Evolutionary conservation across 2,113 vertebrate genomes (phyloP), one percentile per base, ranked within the genome.

Genomic region (Dicaeum eximium): DNA sequence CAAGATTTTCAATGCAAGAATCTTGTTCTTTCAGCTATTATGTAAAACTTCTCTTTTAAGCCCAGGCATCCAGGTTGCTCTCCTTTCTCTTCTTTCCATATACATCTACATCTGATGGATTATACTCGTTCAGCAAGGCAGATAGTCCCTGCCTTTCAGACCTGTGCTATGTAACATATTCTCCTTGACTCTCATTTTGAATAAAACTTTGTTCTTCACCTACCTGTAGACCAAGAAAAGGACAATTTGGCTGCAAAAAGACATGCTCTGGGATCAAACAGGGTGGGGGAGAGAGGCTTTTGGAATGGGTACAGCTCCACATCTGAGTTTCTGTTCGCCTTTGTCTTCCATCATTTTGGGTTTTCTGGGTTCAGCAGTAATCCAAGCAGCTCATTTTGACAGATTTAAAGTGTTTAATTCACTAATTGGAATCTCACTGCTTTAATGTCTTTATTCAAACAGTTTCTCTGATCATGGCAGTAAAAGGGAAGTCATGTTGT

Each of bases 371-470:
- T 64, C 74, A 92, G 23, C 53, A 72, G 25, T 79, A 95, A 84
- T 81, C n/a, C 0, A 3, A 79, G 61, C 44, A 58, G 50, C 48
- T 93, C 20, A 3, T 93, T 96, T 95, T 94, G 58, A 93, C 62
- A 91, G 79, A 91, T 94, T 93, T 82, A 73, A 54, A 47, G 24
- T 87, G 69, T 87, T 96, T 95, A 72, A 74, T 93, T 50, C 9
- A 1, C 67, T 90, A 95, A 92, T 83, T 97, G 86, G 78, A 85
- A 80, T 85, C 87, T 81, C 80, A 78, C 28, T 92, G 38, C 91
- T 95, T 93, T 95, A 78, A 75, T 88, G 62, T 92, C 91, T 92
- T 94, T 73, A 77, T 96, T 96, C 91, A 95, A 95, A 80, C 14
- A 88, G 31, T 90, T 94, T 94, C 54, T 96, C 86, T 97, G 89